Base-by-base conservation (phyloP, 2,113 vertebrate genomes). In the Ciconia maguari region DNA sequence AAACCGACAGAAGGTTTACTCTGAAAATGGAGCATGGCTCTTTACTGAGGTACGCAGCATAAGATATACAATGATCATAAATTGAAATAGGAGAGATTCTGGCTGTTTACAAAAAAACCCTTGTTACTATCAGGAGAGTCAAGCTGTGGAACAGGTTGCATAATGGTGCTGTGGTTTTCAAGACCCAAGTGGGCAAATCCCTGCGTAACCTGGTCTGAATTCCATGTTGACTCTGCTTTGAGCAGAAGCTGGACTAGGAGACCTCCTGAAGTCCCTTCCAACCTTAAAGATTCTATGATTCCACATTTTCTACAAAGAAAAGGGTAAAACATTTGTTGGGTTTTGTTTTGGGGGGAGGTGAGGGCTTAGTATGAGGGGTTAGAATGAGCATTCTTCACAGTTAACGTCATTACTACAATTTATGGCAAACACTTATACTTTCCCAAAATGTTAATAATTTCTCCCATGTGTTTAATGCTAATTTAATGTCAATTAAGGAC, bases 341-440 rank as follows among this genome's bases (percentile, higher is more conserved):
- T 51, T 85, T 12, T 46, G 3, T 6, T 66, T 61, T 1, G 0
- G 7, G 16, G 1, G 4, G 1, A 83, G 11, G 29, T 46, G 5
- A 55, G 18, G 29, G 4, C 9, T 38, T 15, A 22, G 10, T 36
- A 36, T 46, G 5, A 55, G 18, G 29, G 4, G 10, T 38, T 15
- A 25, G 10, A 36, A 36, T 6, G 5, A 76, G 6, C n/a, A 36
- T 38, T 69, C 24, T 60, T 71, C 58, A 57, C 27, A 42, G 22
- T 65, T 49, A 48, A 54, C 2, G 0, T 49, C n/a, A 61, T 66
- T 38, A 58, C 24, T 32, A n/a, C 19, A 15, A 27, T 49, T 65
- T 17, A 44, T 4, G 10, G 25, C 38, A 54, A 84, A 49, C 12
- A 51, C 15, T 38, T 19, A 57, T 3, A 19, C 29, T 60, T 26